Base-by-base conservation (phyloP, 2,113 vertebrate genomes). In the Saccopteryx leptura region DNA sequence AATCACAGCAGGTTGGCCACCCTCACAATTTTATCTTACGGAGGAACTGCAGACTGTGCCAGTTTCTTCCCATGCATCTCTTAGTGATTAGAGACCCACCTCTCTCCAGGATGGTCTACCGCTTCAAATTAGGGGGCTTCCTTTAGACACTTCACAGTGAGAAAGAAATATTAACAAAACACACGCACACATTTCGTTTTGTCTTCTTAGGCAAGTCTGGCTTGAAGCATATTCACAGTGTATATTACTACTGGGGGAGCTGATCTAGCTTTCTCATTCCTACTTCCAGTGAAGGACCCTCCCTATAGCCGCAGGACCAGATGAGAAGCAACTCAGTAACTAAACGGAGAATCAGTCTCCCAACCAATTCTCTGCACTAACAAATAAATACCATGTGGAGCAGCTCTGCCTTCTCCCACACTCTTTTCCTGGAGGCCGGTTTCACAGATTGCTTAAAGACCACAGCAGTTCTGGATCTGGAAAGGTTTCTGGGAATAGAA, bases 401-500 rank as follows among this genome's bases (percentile, higher is more conserved):
- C 54, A 61, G 78, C 80, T 84, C 21, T 58, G 69, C 48, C 54
- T 82, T 63, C 24, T 21, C 46, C 48, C 14, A 74, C 23, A 24
- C 39, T 58, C n/a, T 19, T 12, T 75, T 93, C 60, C 85, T 80
- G 31, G 68, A 90, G 91, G 65, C 69, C 75, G 92, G 88, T 39
- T 86, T 88, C 86, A 89, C 68, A 56, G 88, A 86, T 48, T 68
- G 82, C 81, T 86, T 60, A 85, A 88, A 88, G 81, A 95, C 56
- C 50, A 12, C 52, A 63, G 72, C 78, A 66, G 18, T 39, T 69
- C 28, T 60, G 54, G 74, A 48, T 95, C 91, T 89, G 71, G 48
- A 83, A 81, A 31, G 86, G 74, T 56, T 96, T 83, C 82, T 84
- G 93, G 69, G 86, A 93, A 96, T 69, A 95, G 88, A 95, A 56